Conservation (phyloP, 2,888 invertebrate genomes). For the Myathropa florea region DNA sequence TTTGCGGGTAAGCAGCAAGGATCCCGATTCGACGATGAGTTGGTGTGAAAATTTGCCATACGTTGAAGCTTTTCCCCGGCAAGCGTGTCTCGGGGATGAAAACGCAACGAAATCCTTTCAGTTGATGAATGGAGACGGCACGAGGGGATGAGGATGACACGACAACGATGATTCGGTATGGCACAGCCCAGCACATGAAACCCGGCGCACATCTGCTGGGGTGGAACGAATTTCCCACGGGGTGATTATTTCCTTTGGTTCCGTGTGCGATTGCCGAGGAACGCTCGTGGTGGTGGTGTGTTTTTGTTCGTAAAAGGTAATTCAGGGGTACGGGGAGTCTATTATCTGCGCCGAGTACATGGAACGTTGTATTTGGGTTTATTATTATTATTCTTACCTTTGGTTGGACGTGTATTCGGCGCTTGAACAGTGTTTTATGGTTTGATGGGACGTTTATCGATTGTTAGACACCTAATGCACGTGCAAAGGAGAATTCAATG, state of each 20-base stretch:
- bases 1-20: slow-evolving; percentile 67
- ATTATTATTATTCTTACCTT: slow-evolving; percentile 36
- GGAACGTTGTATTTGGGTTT: slow-evolving; percentile 47
- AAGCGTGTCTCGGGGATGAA: neutral
- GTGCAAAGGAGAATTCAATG: neutral
- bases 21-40: slow-evolving; percentile 10
- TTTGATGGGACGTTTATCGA: slow-evolving; percentile 36
- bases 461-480: slow-evolving; percentile 12
- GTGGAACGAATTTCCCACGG: slow-evolving; percentile 80
- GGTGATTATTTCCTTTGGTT: slow-evolving; percentile 76
- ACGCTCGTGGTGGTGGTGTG: neutral
- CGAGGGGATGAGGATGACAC: slow-evolving; percentile 24
- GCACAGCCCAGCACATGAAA: slow-evolving; percentile 33
- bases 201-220: slow-evolving; percentile 75
- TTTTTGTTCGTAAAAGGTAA: slow-evolving; percentile 28
- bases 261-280: slow-evolving; percentile 40
- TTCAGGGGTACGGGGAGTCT: slow-evolving; percentile 30
- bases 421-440: slow-evolving; percentile 11
- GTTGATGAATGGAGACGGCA: neutral
- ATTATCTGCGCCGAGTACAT: slow-evolving; percentile 43
- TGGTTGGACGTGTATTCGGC: neutral
- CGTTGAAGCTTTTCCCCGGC: slow-evolving; percentile 73
- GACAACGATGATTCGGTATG: slow-evolving; percentile 31
- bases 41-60: slow-evolving; percentile 81
- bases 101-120: neutral